These are phyloP conservation scores for Perodicticus potto DNA, from an alignment of 2,797 vertebrate species.

Conservation along the genomic window DNA sequence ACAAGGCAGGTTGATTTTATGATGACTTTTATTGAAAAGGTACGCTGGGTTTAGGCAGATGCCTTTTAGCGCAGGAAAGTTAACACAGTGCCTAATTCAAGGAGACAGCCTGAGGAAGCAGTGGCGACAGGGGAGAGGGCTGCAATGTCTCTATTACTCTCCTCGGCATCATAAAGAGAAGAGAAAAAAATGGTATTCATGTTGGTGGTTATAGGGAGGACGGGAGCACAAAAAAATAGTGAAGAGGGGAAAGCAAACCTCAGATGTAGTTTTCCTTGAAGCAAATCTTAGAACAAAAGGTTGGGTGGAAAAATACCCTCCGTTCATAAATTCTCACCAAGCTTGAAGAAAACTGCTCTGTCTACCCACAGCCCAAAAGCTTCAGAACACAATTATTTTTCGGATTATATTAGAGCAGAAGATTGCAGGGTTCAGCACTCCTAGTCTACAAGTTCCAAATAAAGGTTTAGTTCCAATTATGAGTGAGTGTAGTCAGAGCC, in stretches of 20 bases:
- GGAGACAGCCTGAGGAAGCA: slow-evolving; percentile 92
- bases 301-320: slow-evolving; percentile 71
- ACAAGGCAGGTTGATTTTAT: slow-evolving; percentile 92
- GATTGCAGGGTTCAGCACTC: slow-evolving; percentile 49
- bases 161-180: slow-evolving; percentile 89
- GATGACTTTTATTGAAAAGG: slow-evolving; percentile 91
- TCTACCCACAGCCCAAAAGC: slow-evolving; percentile 71
- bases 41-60: slow-evolving; percentile 89
- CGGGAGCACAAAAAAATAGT: slow-evolving; percentile 44
- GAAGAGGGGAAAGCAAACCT: slow-evolving; percentile 74
- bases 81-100: slow-evolving; percentile 93
- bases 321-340: slow-evolving; percentile 82
- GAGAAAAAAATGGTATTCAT: slow-evolving; percentile 86
- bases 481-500: slow-evolving; percentile 12
- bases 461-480: slow-evolving; percentile 57
- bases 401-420: slow-evolving; percentile 63
- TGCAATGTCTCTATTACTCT: slow-evolving; percentile 93
- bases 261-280: slow-evolving; percentile 77
- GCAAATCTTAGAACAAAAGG: slow-evolving; percentile 85
- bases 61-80: slow-evolving; percentile 90
- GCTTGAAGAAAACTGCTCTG: slow-evolving; percentile 76
- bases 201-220: slow-evolving; percentile 79
- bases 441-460: slow-evolving; percentile 65
- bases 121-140: slow-evolving; percentile 89
- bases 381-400: slow-evolving; percentile 74